Base-by-base conservation (phyloP, 1,140 invertebrate genomes). In the Heterodera carotae region DNA sequence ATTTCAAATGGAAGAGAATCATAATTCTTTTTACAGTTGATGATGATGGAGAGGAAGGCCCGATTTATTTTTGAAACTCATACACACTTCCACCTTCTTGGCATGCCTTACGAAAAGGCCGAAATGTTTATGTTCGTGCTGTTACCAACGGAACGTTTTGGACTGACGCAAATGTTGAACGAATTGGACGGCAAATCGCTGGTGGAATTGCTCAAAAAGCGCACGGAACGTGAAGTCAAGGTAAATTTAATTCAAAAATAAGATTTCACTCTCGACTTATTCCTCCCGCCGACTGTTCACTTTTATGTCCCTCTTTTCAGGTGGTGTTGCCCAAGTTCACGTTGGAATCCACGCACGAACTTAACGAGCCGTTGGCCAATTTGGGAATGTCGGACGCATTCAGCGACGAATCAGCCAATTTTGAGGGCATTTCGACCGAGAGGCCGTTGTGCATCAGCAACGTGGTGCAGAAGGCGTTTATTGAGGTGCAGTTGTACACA, bases 61-160 rank as follows among this genome's bases (percentile, higher is more conserved):
- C 8, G 22, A 22, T 62, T 62, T 18, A 62, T 62, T 18, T 62
- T 62, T 22, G 6, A 62, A 62, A 25, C 29, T 62, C n/a, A n/a
- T n/a, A n/a, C n/a, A n/a, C 59, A 74, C 10, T 64, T 36, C 18
- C 59, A 79, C 53, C 10, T 70, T 31, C n/a, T 79, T 7, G 69
- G 67, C 29, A 53, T 79, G 59, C 78, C 77, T 15, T 79, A 76
- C 68, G 0, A 48, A n/a, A 34, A 34, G 8, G n/a, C n/a, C n/a
- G n/a, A n/a, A n/a, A n/a, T n/a, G n/a, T n/a, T n/a, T n/a, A n/a
- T n/a, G n/a, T n/a, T 59, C n/a, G 48, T 79, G 12, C 10, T 79
- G 1, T 39, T 79, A 22, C 77, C 77, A 39, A 82, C 36, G 31
- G 69, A 79, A 39, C 27, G 66, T 7, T 80, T 33, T 77, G 77